A percentile compares a stretch with the other conserved stretches of the same genome.
Conservation (phyloP, 1,140 invertebrate species). For the Aphaenogaster rudis region DNA sequence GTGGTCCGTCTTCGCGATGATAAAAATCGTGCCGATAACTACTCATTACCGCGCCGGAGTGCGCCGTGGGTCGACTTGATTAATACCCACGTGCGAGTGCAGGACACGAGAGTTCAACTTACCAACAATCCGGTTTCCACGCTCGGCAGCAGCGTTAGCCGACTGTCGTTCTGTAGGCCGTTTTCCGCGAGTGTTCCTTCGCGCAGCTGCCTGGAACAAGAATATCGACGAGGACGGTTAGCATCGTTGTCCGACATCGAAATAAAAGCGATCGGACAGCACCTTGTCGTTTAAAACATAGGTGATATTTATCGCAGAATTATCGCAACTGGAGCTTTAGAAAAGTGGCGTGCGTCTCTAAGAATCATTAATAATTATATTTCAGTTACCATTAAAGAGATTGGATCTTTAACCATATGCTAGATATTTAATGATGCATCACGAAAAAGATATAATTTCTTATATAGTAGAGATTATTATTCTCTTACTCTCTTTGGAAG, state of each 20-base stretch:
- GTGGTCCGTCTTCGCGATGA: not conserved
- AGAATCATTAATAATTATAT: slow-evolving; percentile 2
- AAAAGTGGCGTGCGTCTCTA: not conserved
- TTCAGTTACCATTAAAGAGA: not conserved
- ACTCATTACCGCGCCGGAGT: slow-evolving; percentile 15
- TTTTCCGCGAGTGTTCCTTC: slow-evolving; percentile 95
- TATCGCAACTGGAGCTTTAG: not conserved
- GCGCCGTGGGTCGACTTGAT: slow-evolving; percentile 6
- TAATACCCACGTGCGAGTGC: slow-evolving; percentile 17
- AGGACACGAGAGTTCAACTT: slow-evolving; percentile 84
- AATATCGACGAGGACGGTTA: slow-evolving; percentile 71
- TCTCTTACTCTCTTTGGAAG: not conserved
- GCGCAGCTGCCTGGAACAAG: slow-evolving; percentile 93
- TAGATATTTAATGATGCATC: not conserved
- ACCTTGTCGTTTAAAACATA: not conserved
- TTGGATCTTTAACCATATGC: not conserved
- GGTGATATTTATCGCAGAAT: slow-evolving; percentile 1
- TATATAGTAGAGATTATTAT: not conserved
- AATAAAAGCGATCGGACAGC: slow-evolving; percentile 9
- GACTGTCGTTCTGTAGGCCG: slow-evolving; percentile 94
- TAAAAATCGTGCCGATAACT: slow-evolving; percentile 25
- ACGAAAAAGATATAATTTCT: not conserved
- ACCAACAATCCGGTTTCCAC: slow-evolving; percentile 98
- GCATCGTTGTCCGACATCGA: not conserved
- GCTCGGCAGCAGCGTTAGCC: slow-evolving; percentile 95